These are phyloP conservation scores for Aromia moschata DNA, from an alignment of 2,888 invertebrate species.

Conservation along the genomic window DNA sequence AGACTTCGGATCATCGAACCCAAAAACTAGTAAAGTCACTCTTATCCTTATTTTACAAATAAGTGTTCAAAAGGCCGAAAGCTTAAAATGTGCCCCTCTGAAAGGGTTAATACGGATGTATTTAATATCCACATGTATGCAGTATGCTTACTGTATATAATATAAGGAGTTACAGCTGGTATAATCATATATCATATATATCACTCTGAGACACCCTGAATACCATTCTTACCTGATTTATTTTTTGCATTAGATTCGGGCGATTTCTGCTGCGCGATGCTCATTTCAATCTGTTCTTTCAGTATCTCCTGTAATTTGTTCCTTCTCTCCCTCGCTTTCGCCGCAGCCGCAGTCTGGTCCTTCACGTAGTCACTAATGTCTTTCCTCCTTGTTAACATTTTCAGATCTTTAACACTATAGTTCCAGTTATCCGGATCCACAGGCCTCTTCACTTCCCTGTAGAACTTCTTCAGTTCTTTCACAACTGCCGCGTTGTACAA, in stretches of 20 bases:
- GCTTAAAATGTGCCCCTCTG: too few species aligned
- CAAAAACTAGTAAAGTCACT: too few species aligned
- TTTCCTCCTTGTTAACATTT: slow-evolving; percentile 41
- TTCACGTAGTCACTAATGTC: slow-evolving; percentile 40
- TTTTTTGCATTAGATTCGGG: not conserved
- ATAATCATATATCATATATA: too few species aligned
- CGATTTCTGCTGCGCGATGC: not conserved
- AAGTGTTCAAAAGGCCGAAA: too few species aligned
- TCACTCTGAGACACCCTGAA: too few species aligned
- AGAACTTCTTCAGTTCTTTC: slow-evolving; percentile 48
- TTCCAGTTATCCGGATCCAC: slow-evolving; percentile 47
- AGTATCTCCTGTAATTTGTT: not conserved
- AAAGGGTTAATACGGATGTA: too few species aligned
- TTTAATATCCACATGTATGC: too few species aligned
- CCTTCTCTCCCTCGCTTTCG: slow-evolving; percentile 22
- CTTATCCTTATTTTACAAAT: too few species aligned
- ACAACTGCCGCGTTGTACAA: slow-evolving; percentile 46
- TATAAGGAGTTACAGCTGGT: too few species aligned
- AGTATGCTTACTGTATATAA: too few species aligned
- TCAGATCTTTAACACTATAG: slow-evolving; percentile 44
- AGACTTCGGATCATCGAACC: too few species aligned
- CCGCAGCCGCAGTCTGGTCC: slow-evolving; percentile 29
- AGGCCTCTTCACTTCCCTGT: slow-evolving; percentile 36
- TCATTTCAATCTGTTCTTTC: not conserved
- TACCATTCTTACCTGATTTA: slow-evolving; percentile 1